Percentiles rank a stretch among this genome's conserved stretches.
Evolutionary conservation across 2,888 invertebrate genomes (phyloP).

Genomic region (Auanema freiburgensis): DNA sequence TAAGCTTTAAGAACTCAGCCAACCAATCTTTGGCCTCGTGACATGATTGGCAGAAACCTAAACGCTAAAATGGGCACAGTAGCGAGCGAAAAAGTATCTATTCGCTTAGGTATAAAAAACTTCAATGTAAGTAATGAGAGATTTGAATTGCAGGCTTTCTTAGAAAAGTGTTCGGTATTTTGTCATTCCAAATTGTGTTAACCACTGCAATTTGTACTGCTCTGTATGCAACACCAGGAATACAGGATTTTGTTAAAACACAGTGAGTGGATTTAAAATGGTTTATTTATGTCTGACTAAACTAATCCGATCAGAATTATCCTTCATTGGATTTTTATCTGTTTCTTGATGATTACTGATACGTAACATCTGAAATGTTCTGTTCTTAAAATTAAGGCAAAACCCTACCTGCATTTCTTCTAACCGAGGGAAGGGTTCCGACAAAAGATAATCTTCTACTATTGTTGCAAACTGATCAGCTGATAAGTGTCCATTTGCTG

Average conservation of each 20-base stretch:
- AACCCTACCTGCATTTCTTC: constrained; percentile 21
- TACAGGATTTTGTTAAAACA: constrained; percentile 65
- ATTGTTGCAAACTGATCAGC: constrained; percentile 62
- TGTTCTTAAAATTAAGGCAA: too few species aligned
- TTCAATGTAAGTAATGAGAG: neutral
- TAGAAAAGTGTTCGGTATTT: constrained; percentile 82
- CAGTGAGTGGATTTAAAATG: constrained; percentile 47
- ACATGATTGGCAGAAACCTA: constrained; percentile 29
- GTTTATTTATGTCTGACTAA: constrained; percentile 2
- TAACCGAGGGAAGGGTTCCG: constrained; percentile 10
- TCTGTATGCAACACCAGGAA: constrained; percentile 65
- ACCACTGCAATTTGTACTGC: constrained; percentile 69
- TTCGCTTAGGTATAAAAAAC: constrained; percentile 15
- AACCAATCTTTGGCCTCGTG: constrained; percentile 33
- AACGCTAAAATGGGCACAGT: constrained; percentile 22
- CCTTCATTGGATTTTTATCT: neutral
- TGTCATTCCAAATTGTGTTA: constrained; percentile 77
- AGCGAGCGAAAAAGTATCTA: constrained; percentile 24
- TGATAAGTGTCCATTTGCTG: constrained; percentile 61
- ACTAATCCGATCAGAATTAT: neutral
- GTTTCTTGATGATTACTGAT: neutral
- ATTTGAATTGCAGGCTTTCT: constrained; percentile 72
- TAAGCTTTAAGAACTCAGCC: neutral
- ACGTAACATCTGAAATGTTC: neutral
- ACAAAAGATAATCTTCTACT: constrained; percentile 60